phyloP scores from a whole-genome alignment of 2,113 vertebrate genomes.

The Felis catus region F.catus_Fca126_mat1.0 CM031416.1:47401001-47401500 shows the following conservation, averaged over 20 bases:
- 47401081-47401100: background rate
- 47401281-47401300: background rate
- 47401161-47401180: background rate
- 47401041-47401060: background rate
- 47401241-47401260: background rate
- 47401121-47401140: background rate
- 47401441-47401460: background rate
- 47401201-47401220: background rate
- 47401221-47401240: background rate
- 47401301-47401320: background rate
- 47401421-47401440: constrained; percentile 60
- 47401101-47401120: background rate
- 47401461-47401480: constrained; percentile 1
- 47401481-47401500: background rate
- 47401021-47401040: background rate
- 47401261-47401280: background rate
- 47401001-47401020: background rate
- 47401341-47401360: background rate
- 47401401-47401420: constrained; percentile 41
- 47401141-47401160: background rate
- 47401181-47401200: background rate
- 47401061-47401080: background rate
- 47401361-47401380: background rate
- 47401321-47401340: background rate
- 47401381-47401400: background rate